These are phyloP conservation scores for Nasonia oneida DNA, from an alignment of 2,888 invertebrate species.

Conservation along the genomic window DNA sequence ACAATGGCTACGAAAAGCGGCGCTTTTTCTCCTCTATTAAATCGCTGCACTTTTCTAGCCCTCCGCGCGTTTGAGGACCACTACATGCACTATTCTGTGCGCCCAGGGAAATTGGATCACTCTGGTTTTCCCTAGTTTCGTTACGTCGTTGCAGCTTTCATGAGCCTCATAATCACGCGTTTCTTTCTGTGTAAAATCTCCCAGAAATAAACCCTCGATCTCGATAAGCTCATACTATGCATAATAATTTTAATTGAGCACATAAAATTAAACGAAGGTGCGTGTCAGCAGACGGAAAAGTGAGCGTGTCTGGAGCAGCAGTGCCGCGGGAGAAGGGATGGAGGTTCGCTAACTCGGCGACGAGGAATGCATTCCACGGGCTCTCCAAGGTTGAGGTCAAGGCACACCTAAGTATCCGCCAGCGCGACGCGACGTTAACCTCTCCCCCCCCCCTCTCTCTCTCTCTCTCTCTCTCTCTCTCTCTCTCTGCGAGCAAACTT, in stretches of 20 bases:
- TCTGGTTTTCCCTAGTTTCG: background rate
- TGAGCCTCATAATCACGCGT: too few relatives aligned
- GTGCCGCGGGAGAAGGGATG: background rate
- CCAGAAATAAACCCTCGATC: too few relatives aligned
- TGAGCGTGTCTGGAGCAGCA: slow-evolving; percentile 30
- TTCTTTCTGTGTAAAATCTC: too few relatives aligned
- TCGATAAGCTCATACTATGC: too few relatives aligned
- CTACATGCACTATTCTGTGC: background rate
- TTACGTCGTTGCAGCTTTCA: too few relatives aligned
- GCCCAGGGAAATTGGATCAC: background rate
- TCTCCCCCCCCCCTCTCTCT: background rate
- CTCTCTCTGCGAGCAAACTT: too few relatives aligned
- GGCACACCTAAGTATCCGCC: slow-evolving; percentile 70
- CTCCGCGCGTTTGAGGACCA: background rate
- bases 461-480: too few relatives aligned
- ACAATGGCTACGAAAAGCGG: slow-evolving; percentile 45
- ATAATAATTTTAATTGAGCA: too few relatives aligned
- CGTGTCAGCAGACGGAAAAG: slow-evolving; percentile 1
- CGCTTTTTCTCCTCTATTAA: slow-evolving; percentile 27
- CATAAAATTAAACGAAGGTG: too few relatives aligned
- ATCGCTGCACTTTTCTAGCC: slow-evolving; percentile 40
- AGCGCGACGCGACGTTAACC: slow-evolving; percentile 14
- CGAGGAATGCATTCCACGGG: slow-evolving; percentile 71
- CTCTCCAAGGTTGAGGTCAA: slow-evolving; percentile 75
- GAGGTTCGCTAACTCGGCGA: slow-evolving; percentile 55